Conservation (phyloP, 2,113 vertebrate species). For the Lophius piscatorius region DNA sequence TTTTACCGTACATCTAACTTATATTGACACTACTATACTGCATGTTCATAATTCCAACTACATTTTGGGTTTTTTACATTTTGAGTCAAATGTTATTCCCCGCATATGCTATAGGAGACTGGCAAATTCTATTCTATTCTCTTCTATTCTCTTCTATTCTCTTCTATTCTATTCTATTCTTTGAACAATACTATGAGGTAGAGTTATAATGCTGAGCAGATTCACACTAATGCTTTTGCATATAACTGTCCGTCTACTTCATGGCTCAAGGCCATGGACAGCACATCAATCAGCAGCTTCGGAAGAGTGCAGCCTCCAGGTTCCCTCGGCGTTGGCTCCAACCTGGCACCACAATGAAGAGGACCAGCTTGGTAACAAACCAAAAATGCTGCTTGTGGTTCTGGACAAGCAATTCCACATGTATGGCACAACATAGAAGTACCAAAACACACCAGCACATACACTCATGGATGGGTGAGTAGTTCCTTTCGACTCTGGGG, state of each 20-base stretch:
- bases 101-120: too few relatives aligned
- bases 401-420: slow-evolving; percentile 61
- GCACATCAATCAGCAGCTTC: slow-evolving; percentile 70
- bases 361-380: slow-evolving; percentile 54
- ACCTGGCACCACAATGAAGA: slow-evolving; percentile 67
- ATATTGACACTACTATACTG: too few relatives aligned
- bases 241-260: slow-evolving; percentile 56
- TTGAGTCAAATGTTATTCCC: too few relatives aligned
- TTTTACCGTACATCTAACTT: too few relatives aligned
- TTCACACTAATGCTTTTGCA: slow-evolving; percentile 57
- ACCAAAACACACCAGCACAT: slow-evolving; percentile 38
- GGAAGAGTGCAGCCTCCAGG: slow-evolving; percentile 45
- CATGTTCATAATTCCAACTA: too few relatives aligned
- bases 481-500: slow-evolving; percentile 44
- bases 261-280: slow-evolving; percentile 69
- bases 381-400: slow-evolving; percentile 32
- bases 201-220: slow-evolving; percentile 53
- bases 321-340: slow-evolving; percentile 55
- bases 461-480: slow-evolving; percentile 27
- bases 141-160: too few relatives aligned
- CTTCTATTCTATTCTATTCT: too few relatives aligned
- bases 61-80: too few relatives aligned
- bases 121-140: too few relatives aligned
- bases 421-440: slow-evolving; percentile 41
- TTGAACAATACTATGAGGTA: slow-evolving; percentile 8